Evolutionary conservation across 2,888 invertebrate species (phyloP).

Genomic region (Linnaemya vulpina): DNA sequence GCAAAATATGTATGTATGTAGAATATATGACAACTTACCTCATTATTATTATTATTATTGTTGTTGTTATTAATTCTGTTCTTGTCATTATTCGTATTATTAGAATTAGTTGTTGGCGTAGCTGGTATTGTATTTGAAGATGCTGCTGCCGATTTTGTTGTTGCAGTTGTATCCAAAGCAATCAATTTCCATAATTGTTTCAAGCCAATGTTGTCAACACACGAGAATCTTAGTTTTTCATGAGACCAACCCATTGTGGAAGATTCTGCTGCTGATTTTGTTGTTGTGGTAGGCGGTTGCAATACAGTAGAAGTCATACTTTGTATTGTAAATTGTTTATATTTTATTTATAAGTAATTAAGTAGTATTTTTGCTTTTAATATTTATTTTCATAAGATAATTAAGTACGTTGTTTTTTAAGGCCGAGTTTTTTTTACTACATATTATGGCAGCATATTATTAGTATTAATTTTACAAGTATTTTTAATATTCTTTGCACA

Average conservation of each 20-base stretch:
- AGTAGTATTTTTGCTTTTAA: slow-evolving; percentile 41
- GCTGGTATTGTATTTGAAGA: slow-evolving; percentile 31
- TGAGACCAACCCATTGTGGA: slow-evolving; percentile 82
- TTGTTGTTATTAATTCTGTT: slow-evolving; percentile 70
- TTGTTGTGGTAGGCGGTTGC: slow-evolving; percentile 73
- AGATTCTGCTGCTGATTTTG: slow-evolving; percentile 70
- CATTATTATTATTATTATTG: slow-evolving; percentile 74
- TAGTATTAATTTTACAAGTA: slow-evolving; percentile 29
- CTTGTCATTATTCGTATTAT: slow-evolving; percentile 44
- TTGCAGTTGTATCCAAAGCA: slow-evolving; percentile 78
- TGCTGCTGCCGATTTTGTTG: slow-evolving; percentile 59
- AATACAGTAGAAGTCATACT: slow-evolving; percentile 83
- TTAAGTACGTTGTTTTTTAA: slow-evolving; percentile 32
- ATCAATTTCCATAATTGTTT: slow-evolving; percentile 82
- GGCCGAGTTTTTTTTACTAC: slow-evolving; percentile 5
- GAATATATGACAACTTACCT: slow-evolving; percentile 74
- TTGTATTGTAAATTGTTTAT: slow-evolving; percentile 34
- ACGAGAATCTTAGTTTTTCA: slow-evolving; percentile 82
- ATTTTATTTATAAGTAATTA: slow-evolving; percentile 34
- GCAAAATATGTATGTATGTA: not conserved
- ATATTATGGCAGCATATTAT: slow-evolving; percentile 42
- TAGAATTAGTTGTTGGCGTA: slow-evolving; percentile 17
- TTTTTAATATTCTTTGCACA: slow-evolving; percentile 35
- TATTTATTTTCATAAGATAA: not conserved
- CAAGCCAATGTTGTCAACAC: slow-evolving; percentile 82